Conservation (phyloP, 2,888 invertebrate species). For the Gymnosoma rotundatum region DNA sequence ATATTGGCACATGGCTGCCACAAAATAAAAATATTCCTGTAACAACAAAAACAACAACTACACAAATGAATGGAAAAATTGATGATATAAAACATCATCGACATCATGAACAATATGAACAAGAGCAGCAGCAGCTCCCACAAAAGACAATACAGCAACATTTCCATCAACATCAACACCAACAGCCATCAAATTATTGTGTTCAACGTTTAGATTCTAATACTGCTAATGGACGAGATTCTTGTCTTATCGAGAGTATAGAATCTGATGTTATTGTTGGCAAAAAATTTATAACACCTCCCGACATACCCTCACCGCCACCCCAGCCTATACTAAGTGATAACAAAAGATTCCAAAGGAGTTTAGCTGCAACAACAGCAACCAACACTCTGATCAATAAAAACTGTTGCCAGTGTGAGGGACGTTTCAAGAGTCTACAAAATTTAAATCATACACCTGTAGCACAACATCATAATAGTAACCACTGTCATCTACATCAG, state of each 20-base stretch:
- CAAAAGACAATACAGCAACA: constrained; percentile 8
- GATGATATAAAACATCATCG: constrained; percentile 62
- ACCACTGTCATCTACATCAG: constrained; percentile 40
- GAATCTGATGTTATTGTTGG: constrained; percentile 51
- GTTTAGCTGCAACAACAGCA: constrained; percentile 10
- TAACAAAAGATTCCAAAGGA: constrained; percentile 60
- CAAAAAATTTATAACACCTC: constrained; percentile 79
- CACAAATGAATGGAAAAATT: constrained; percentile 57
- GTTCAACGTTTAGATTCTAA: constrained; percentile 61
- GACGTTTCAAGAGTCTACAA: constrained; percentile 45
- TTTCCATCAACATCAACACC: constrained; percentile 41
- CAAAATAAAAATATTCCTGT: constrained; percentile 29
- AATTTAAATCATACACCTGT: constrained; percentile 59
- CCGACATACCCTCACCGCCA: constrained; percentile 79
- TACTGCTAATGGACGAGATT: constrained; percentile 36
- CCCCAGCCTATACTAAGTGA: constrained; percentile 73
- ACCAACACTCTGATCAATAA: constrained; percentile 32
- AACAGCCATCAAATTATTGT: constrained; percentile 56
- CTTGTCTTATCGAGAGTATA: constrained; percentile 46
- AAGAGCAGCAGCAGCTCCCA: constrained; percentile 38
- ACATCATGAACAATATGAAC: constrained; percentile 51
- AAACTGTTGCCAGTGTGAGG: constrained; percentile 69
- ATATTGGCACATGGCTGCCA: constrained; percentile 57
- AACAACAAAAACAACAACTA: constrained; percentile 44
- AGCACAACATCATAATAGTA: constrained; percentile 49